Conservation (phyloP, 2,888 invertebrate genomes). For the Netelia melanura region DNA sequence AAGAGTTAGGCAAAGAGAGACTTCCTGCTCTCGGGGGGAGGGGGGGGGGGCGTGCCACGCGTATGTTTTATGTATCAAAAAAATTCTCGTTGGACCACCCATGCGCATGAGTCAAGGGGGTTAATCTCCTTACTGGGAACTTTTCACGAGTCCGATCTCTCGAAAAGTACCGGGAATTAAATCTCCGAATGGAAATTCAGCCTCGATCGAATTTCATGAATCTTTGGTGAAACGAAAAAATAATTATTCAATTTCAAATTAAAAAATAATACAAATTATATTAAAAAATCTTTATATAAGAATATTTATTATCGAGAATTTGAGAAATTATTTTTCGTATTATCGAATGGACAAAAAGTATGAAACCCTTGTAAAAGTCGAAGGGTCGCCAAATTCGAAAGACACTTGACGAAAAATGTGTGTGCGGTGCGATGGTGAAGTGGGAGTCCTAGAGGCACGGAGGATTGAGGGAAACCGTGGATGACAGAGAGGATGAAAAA, state of each 20-base stretch:
- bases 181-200: conserved; percentile 3
- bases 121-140: conserved; percentile 50
- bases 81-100: conserved; percentile 53
- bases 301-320: too few species aligned
- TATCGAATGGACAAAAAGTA: too few species aligned
- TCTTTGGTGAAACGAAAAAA: background rate
- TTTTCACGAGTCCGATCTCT: conserved; percentile 19
- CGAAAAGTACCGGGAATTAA: conserved; percentile 3
- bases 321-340: too few species aligned
- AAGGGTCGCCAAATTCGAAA: background rate
- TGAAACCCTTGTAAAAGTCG: too few species aligned
- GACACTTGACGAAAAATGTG: conserved; percentile 18
- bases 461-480: conserved; percentile 44
- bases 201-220: background rate
- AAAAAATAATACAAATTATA: too few species aligned
- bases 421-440: background rate
- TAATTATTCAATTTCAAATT: too few species aligned
- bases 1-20: conserved; percentile 57
- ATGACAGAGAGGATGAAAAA: conserved; percentile 46
- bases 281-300: too few species aligned
- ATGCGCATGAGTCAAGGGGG: conserved; percentile 43
- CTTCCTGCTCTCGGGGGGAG: conserved; percentile 27
- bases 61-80: conserved; percentile 11
- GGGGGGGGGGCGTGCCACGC: conserved; percentile 13
- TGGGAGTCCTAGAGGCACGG: background rate